A percentile compares a stretch with the other conserved stretches of the same genome.
Conservation (phyloP, 2,888 invertebrate genomes). For the Mesorhabditis spiculigera region DNA sequence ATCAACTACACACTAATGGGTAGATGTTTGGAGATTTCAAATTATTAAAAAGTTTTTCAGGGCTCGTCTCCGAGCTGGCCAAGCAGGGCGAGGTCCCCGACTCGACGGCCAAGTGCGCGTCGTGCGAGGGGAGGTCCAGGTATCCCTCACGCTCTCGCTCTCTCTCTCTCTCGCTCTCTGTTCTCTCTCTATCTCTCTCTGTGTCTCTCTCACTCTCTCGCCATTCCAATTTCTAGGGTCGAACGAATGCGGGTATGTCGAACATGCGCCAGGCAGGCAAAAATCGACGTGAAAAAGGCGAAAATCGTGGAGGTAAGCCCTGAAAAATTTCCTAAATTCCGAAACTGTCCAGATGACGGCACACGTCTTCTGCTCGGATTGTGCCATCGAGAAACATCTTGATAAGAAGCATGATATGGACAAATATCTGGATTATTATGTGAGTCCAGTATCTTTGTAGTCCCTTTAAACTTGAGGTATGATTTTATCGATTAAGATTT, state of each 20-base stretch:
- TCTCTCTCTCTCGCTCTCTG: too few species aligned
- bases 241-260: background rate
- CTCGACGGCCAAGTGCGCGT: background rate
- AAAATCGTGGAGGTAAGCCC: background rate
- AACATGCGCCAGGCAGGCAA: background rate
- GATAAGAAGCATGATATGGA: slow-evolving; percentile 2
- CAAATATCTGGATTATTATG: slow-evolving; percentile 3
- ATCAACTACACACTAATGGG: slow-evolving; percentile 1
- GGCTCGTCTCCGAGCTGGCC: background rate
- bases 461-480: too few species aligned
- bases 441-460: too few species aligned
- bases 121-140: background rate
- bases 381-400: background rate
- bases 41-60: background rate
- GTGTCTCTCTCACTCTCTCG: too few species aligned
- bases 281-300: background rate
- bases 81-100: background rate
- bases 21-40: too few species aligned
- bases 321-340: background rate
- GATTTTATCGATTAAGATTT: too few species aligned
- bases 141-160: background rate
- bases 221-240: background rate
- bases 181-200: too few species aligned
- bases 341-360: background rate
- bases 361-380: background rate